A percentile compares a stretch with the other conserved stretches of the same genome.
These are phyloP conservation scores for Motacilla alba DNA, from an alignment of 2,113 vertebrate species.

Conservation along the genomic window DNA sequence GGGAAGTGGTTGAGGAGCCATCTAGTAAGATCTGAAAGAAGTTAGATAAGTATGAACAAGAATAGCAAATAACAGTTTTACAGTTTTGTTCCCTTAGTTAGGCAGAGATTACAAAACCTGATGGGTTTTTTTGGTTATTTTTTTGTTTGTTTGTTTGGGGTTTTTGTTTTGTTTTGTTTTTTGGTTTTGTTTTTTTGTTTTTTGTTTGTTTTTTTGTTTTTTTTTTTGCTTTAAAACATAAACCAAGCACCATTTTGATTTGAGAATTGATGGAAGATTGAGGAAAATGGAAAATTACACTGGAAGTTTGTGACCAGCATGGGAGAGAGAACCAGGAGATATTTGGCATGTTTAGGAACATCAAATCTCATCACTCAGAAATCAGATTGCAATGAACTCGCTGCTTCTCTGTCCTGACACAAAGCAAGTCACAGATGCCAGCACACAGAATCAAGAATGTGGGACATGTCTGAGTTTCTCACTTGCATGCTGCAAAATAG, in stretches of 20 bases:
- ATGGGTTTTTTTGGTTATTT: too few relatives aligned
- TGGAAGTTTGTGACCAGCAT: not conserved
- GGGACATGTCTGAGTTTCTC: not conserved
- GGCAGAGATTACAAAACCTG: not conserved
- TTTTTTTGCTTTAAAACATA: not conserved
- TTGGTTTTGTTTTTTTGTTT: not conserved
- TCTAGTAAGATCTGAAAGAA: not conserved
- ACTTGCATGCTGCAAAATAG: not conserved
- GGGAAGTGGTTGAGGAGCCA: not conserved
- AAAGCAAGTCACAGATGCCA: not conserved
- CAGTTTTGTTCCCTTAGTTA: not conserved
- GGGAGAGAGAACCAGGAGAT: not conserved
- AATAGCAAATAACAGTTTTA: not conserved
- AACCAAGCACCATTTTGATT: rapidly evolving
- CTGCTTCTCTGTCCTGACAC: not conserved
- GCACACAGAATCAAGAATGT: not conserved
- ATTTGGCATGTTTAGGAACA: not conserved
- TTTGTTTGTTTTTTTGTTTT: too few relatives aligned
- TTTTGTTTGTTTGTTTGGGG: too few relatives aligned
- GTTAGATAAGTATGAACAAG: rapidly evolving
- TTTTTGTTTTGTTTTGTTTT: too few relatives aligned
- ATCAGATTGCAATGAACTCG: not conserved
- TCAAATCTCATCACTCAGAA: not conserved
- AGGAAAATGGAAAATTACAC: not conserved
- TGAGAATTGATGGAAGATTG: not conserved